Conservation (phyloP, 1,140 invertebrate genomes). For the Drosophila navojoa region DNA sequence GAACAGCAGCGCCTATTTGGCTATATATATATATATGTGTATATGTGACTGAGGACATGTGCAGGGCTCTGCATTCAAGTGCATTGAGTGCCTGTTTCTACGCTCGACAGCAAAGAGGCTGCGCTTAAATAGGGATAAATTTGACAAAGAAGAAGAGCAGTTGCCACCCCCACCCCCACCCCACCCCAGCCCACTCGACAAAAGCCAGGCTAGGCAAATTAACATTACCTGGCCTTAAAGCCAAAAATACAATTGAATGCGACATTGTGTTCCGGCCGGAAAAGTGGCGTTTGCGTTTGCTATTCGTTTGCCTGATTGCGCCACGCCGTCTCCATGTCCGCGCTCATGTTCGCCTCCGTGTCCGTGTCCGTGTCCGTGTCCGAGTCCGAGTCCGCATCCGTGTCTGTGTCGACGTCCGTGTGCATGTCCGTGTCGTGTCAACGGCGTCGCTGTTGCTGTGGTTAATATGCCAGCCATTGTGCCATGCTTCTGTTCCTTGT, state of each 20-base stretch:
- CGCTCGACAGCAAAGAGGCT: slow-evolving; percentile 16
- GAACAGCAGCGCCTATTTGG: slow-evolving; percentile 1
- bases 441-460: slow-evolving; percentile 60
- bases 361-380: slow-evolving; percentile 11
- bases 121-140: neutral
- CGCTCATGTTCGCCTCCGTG: slow-evolving; percentile 3
- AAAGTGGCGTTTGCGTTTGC: slow-evolving; percentile 34
- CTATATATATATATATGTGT: neutral
- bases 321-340: slow-evolving; percentile 35
- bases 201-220: neutral
- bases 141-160: neutral
- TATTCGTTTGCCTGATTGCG: slow-evolving; percentile 36
- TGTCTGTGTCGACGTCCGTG: slow-evolving; percentile 30
- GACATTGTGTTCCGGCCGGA: slow-evolving; percentile 26
- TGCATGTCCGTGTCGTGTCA: slow-evolving; percentile 46
- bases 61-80: neutral
- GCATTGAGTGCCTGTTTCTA: neutral
- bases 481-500: slow-evolving; percentile 37
- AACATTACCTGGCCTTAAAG: slow-evolving; percentile 24
- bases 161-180: no score
- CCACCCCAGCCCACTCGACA: no score
- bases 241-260: slow-evolving; percentile 34
- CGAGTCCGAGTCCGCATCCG: slow-evolving; percentile 5
- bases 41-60: neutral
- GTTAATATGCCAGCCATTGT: slow-evolving; percentile 74